Conservation (phyloP, 1,140 invertebrate genomes). For the Chironomus tepperi region DNA sequence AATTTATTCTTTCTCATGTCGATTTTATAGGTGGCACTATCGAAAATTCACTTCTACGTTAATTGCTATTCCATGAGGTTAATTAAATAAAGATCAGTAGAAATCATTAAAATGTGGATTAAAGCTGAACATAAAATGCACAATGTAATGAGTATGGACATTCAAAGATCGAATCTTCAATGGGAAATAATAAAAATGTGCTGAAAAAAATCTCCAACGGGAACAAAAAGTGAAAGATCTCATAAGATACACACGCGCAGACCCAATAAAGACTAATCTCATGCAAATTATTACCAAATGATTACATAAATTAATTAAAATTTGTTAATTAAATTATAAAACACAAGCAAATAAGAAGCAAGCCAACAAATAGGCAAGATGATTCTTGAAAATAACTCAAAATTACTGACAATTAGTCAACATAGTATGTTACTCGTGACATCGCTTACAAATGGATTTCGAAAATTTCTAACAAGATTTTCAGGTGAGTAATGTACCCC, state of each 20-base stretch:
- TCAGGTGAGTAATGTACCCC: not conserved
- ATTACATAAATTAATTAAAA: not conserved
- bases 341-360: not conserved
- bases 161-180: not conserved
- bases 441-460: constrained; percentile 3
- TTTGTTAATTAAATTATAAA: too few relatives aligned
- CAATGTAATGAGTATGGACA: not conserved
- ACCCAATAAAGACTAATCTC: not conserved
- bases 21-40: not conserved
- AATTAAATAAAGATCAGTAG: not conserved
- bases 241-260: not conserved
- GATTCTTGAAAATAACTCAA: not conserved
- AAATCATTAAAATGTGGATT: constrained; percentile 14
- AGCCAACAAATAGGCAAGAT: too few relatives aligned
- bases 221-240: not conserved
- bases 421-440: constrained; percentile 1
- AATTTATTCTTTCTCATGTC: not conserved
- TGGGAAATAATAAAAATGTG: not conserved
- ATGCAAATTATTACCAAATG: not conserved
- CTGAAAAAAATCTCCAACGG: not conserved
- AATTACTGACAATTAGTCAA: constrained; percentile 1
- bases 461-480: constrained; percentile 10
- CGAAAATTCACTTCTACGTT: too few relatives aligned
- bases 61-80: not conserved
- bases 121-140: not conserved